Evolutionary conservation across 2,113 vertebrate species (phyloP).

Genomic region (Carassius auratus): DNA sequence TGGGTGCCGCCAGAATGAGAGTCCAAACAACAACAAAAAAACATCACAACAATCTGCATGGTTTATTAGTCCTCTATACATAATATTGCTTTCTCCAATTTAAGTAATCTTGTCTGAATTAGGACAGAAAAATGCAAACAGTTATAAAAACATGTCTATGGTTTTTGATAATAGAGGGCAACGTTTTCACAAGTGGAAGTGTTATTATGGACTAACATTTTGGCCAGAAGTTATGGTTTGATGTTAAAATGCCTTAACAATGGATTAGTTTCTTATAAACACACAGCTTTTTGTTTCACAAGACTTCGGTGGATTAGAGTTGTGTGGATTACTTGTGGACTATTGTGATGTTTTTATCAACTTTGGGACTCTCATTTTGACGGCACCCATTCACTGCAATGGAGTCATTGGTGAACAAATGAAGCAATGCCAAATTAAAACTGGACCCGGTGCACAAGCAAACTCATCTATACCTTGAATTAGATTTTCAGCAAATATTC

Average conservation of each 20-base stretch:
- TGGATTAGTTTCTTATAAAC: no score
- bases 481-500: no score
- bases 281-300: no score
- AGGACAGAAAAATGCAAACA: not conserved
- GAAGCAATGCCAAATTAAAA: not conserved
- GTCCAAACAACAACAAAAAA: not conserved
- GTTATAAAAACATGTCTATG: not conserved
- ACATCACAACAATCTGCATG: not conserved
- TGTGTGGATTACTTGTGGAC: no score
- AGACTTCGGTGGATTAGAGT: no score
- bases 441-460: no score
- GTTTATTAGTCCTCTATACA: no score
- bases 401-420: not conserved
- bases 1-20: not conserved
- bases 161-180: not conserved
- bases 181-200: not conserved
- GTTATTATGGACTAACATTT: not conserved
- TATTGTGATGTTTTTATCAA: not conserved
- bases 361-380: not conserved
- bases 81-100: no score
- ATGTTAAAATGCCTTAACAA: no score
- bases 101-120: not conserved
- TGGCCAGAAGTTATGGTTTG: no score
- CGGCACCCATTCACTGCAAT: not conserved
- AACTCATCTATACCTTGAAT: no score